Evolutionary conservation across 1,140 invertebrate species (phyloP).

Genomic region (Rhysida immarginata): DNA sequence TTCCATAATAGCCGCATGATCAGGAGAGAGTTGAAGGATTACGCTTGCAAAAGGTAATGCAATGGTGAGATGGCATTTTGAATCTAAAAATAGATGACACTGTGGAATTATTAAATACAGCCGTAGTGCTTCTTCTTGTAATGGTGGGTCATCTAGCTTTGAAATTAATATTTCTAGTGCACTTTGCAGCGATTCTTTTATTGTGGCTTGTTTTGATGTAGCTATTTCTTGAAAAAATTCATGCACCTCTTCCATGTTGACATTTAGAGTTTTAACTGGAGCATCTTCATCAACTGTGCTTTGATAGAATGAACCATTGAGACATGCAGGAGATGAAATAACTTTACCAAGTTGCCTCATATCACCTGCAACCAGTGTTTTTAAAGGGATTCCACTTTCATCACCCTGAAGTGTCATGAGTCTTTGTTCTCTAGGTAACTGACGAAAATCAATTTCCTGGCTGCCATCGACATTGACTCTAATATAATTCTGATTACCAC

Average conservation of each 20-base stretch:
- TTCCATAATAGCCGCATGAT: constrained; percentile 38
- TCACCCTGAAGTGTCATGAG: too few relatives aligned
- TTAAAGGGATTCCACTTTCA: too few relatives aligned
- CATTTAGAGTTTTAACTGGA: too few relatives aligned
- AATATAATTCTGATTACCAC: too few relatives aligned
- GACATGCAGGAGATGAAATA: too few relatives aligned
- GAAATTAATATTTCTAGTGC: constrained; percentile 39
- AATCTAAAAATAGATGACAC: constrained; percentile 68
- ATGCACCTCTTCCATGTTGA: not conserved
- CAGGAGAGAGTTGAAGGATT: constrained; percentile 41
- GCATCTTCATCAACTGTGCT: too few relatives aligned
- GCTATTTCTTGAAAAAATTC: constrained; percentile 45
- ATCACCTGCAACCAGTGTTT: too few relatives aligned
- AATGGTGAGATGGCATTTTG: constrained; percentile 40
- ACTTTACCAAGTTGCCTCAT: too few relatives aligned
- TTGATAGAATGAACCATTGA: too few relatives aligned
- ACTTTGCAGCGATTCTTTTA: constrained; percentile 50
- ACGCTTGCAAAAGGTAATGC: constrained; percentile 31
- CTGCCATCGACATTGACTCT: too few relatives aligned
- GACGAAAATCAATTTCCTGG: too few relatives aligned
- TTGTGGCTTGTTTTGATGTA: constrained; percentile 47
- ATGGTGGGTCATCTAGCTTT: constrained; percentile 48
- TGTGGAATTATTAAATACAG: constrained; percentile 66
- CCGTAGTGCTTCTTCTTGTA: constrained; percentile 68
- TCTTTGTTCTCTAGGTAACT: too few relatives aligned